Conservation (phyloP, 2,113 vertebrate species). For the Mustela nigripes region DNA sequence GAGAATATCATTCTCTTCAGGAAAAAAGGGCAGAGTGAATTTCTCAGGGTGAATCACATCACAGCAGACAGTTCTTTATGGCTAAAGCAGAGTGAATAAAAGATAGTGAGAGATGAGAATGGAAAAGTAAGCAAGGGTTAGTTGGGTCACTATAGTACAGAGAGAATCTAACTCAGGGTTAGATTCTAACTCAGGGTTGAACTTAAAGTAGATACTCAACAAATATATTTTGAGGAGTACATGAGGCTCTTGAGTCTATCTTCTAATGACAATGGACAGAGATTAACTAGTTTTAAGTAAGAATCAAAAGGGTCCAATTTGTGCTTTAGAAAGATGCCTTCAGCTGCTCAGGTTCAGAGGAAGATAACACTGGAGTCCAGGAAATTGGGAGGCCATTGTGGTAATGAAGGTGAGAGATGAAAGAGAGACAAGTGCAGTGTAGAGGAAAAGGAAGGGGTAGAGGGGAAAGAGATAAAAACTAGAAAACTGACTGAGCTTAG, state of each 20-base stretch:
- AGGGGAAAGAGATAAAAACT: background rate
- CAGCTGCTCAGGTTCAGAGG: background rate
- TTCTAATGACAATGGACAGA: background rate
- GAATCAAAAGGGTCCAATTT: background rate
- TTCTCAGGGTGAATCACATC: background rate
- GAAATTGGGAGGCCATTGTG: background rate
- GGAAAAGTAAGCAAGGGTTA: background rate
- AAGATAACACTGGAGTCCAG: background rate
- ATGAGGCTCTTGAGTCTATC: background rate
- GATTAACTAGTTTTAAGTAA: background rate
- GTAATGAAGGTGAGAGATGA: background rate
- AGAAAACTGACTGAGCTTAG: background rate
- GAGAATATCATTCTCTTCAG: background rate
- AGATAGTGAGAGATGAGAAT: background rate
- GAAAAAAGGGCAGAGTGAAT: background rate
- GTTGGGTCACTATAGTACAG: background rate
- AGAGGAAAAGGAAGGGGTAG: background rate
- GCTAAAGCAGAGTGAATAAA: background rate
- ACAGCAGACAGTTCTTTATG: background rate
- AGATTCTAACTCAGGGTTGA: background rate
- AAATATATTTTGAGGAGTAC: background rate
- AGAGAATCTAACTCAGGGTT: background rate
- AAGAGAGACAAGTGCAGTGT: background rate
- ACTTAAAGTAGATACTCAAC: background rate
- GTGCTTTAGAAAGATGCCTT: background rate